These are phyloP conservation scores for Melanerpes formicivorus DNA, from an alignment of 2,113 vertebrate species.

Conservation along the genomic window DNA sequence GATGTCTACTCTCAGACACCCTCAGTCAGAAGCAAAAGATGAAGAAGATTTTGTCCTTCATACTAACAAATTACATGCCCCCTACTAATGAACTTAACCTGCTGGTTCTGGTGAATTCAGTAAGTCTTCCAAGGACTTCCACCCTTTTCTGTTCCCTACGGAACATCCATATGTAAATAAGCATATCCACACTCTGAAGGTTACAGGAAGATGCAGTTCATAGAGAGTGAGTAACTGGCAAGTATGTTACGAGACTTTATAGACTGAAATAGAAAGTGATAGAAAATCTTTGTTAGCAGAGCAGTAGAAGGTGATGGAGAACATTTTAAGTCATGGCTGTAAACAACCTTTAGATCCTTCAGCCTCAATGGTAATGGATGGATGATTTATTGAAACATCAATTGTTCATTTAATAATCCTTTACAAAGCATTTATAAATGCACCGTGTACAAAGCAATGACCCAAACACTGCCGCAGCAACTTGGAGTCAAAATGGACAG, in stretches of 20 bases:
- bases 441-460: neutral
- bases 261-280: neutral
- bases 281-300: neutral
- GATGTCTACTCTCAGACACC: neutral
- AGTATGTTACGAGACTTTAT: neutral
- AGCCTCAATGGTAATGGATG: neutral
- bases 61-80: neutral
- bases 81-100: neutral
- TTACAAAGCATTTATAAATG: neutral
- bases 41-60: conserved; percentile 10
- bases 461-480: neutral
- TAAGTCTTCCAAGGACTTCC: neutral
- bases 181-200: neutral
- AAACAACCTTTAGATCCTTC: conserved; percentile 11
- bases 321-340: neutral
- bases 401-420: neutral
- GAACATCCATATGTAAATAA: neutral
- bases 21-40: neutral
- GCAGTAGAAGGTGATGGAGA: neutral
- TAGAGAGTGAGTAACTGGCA: neutral
- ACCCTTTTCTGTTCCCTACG: neutral
- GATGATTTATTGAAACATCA: conserved; percentile 3
- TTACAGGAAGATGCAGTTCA: neutral
- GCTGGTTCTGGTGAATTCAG: neutral
- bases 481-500: neutral